These are phyloP conservation scores for Hirudo medicinalis DNA, from an alignment of 1,140 invertebrate genomes.

Conservation along the genomic window DNA sequence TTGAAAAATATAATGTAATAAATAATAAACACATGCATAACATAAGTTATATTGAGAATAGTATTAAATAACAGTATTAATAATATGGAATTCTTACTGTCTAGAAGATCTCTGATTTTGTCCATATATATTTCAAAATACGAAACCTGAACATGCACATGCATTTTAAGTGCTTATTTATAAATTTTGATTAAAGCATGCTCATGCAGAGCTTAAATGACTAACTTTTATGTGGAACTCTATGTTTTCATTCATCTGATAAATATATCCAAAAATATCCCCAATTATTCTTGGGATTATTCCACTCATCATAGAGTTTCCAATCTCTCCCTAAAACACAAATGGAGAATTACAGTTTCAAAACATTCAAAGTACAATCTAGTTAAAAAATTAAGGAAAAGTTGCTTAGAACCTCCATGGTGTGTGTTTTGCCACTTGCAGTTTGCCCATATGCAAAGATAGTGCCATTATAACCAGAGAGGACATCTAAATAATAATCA, in stretches of 20 bases:
- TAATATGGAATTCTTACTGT: conserved; percentile 62
- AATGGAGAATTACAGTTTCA: conserved; percentile 56
- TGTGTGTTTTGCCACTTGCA: conserved; percentile 40
- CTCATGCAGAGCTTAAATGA: conserved; percentile 19
- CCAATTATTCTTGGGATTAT: conserved; percentile 98
- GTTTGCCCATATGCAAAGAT: conserved; percentile 49
- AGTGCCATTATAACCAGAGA: conserved; percentile 50
- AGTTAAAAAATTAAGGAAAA: neutral
- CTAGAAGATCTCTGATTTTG: conserved; percentile 94
- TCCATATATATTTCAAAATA: conserved; percentile 99
- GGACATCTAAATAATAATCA: conserved; percentile 51
- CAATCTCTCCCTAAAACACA: conserved; percentile 73
- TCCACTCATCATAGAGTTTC: conserved; percentile 77
- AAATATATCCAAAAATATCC: conserved; percentile 99
- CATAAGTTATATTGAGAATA: neutral
- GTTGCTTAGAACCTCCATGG: conserved; percentile 34
- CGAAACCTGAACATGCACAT: conserved; percentile 51
- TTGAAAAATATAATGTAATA: conserved; percentile 2
- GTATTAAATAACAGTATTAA: too few species aligned
- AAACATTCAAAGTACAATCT: neutral
- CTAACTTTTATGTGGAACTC: conserved; percentile 95
- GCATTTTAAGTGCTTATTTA: conserved; percentile 1
- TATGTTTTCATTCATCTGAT: conserved; percentile 89
- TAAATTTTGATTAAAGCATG: neutral
- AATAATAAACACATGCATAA: neutral